phyloP scores from a whole-genome alignment of 2,888 invertebrate genomes.

The Erebia palarica region DNA sequence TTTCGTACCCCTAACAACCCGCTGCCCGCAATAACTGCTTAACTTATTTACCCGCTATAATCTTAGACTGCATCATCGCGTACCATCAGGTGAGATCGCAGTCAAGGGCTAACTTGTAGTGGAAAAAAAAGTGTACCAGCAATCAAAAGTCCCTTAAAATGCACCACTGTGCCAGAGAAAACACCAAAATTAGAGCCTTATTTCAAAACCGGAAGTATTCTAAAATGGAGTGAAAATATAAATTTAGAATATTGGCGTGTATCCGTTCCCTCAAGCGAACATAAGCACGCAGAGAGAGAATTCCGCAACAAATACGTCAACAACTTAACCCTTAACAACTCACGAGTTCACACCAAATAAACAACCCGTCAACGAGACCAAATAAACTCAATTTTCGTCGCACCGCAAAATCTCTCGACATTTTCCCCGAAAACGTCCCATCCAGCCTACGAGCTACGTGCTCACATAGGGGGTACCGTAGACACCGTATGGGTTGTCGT shows the following conservation, averaged over 20 bases:
- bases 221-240: not conserved
- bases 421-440: constrained; percentile 46
- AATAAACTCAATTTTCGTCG: constrained; percentile 73
- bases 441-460: constrained; percentile 44
- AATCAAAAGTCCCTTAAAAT: too few relatives aligned
- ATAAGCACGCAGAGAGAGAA: constrained; percentile 21
- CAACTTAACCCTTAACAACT: constrained; percentile 48
- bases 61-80: too few relatives aligned
- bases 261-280: constrained; percentile 13
- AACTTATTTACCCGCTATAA: too few relatives aligned
- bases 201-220: not conserved
- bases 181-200: too few relatives aligned
- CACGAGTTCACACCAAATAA: constrained; percentile 53
- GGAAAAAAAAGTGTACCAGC: too few relatives aligned
- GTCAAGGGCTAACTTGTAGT: too few relatives aligned
- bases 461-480: constrained; percentile 56
- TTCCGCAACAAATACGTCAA: constrained; percentile 38
- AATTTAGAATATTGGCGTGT: not conserved
- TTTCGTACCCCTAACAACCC: too few relatives aligned
- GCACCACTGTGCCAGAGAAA: too few relatives aligned
- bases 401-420: constrained; percentile 48
- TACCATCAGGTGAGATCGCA: too few relatives aligned
- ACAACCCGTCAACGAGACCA: constrained; percentile 57
- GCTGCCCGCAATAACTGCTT: too few relatives aligned
- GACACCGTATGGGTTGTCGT: constrained; percentile 64